These are phyloP conservation scores for Hycleus phaleratus DNA, from an alignment of 1,140 invertebrate genomes.

Conservation along the genomic window DNA sequence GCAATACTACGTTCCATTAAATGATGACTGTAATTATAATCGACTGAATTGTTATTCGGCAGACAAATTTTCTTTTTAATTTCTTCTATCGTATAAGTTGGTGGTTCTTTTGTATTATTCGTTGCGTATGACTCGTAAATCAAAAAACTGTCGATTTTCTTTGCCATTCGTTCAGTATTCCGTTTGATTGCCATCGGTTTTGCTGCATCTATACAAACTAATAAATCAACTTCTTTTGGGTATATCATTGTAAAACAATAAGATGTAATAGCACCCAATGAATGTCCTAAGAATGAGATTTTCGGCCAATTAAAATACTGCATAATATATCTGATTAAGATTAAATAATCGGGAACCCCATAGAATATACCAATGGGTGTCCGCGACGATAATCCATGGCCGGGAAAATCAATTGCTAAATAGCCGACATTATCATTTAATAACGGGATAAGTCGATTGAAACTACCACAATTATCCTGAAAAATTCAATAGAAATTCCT, in stretches of 20 bases:
- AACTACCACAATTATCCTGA: constrained; percentile 63
- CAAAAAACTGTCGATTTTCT: constrained; percentile 43
- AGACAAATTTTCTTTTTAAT: constrained; percentile 32
- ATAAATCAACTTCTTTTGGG: constrained; percentile 52
- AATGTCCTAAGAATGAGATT: constrained; percentile 57
- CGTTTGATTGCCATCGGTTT: constrained; percentile 32
- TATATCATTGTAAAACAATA: constrained; percentile 52
- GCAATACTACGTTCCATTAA: constrained; percentile 50
- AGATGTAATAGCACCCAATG: constrained; percentile 53
- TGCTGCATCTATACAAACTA: constrained; percentile 56
- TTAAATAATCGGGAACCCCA: constrained; percentile 47
- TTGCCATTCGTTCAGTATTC: constrained; percentile 18
- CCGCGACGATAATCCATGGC: constrained; percentile 62
- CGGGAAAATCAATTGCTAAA: constrained; percentile 60
- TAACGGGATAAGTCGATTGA: constrained; percentile 57
- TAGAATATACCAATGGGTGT: constrained; percentile 48
- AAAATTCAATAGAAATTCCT: constrained; percentile 6
- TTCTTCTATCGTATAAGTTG: constrained; percentile 52
- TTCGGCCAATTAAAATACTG: constrained; percentile 61
- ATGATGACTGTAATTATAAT: constrained; percentile 30
- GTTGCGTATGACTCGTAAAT: constrained; percentile 40
- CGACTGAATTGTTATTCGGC: constrained; percentile 26
- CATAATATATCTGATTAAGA: constrained; percentile 31
- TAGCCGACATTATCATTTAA: constrained; percentile 49
- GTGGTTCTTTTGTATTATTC: constrained; percentile 43